Conservation (phyloP, 2,113 vertebrate species). For the Neomonachus schauinslandi region DNA sequence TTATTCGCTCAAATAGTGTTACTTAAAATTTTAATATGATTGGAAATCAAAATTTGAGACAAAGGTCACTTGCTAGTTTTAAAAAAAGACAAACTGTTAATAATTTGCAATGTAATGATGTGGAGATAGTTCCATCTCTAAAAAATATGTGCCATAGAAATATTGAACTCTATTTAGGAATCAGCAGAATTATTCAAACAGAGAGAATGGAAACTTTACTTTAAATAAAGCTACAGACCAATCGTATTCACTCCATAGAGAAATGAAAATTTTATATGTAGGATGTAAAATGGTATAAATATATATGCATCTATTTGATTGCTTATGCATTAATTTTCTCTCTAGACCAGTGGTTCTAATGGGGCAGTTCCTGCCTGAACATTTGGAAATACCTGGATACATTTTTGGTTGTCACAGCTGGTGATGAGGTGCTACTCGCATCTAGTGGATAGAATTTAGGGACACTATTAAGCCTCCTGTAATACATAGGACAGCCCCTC, state of each 20-base stretch:
- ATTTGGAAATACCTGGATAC: not conserved
- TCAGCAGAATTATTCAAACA: not conserved
- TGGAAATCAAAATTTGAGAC: not conserved
- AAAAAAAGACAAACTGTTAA: not conserved
- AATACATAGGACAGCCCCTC: too few species aligned
- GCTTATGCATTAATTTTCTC: not conserved
- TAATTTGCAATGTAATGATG: not conserved
- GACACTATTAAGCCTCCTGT: not conserved
- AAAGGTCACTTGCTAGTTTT: not conserved
- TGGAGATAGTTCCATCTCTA: not conserved
- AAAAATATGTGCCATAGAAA: not conserved
- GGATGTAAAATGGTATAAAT: not conserved
- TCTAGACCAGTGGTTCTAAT: not conserved
- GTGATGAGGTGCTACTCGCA: not conserved
- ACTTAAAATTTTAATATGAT: slow-evolving; percentile 10
- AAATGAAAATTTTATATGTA: not conserved
- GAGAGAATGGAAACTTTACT: not conserved
- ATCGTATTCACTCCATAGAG: not conserved
- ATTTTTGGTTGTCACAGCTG: not conserved
- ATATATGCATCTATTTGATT: not conserved
- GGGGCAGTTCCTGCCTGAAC: not conserved
- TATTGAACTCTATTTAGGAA: not conserved
- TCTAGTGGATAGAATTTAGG: not conserved
- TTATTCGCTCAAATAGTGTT: not conserved
- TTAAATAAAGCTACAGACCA: not conserved